phyloP scores from a whole-genome alignment of 2,888 invertebrate species.

The Catocala nupta region DNA sequence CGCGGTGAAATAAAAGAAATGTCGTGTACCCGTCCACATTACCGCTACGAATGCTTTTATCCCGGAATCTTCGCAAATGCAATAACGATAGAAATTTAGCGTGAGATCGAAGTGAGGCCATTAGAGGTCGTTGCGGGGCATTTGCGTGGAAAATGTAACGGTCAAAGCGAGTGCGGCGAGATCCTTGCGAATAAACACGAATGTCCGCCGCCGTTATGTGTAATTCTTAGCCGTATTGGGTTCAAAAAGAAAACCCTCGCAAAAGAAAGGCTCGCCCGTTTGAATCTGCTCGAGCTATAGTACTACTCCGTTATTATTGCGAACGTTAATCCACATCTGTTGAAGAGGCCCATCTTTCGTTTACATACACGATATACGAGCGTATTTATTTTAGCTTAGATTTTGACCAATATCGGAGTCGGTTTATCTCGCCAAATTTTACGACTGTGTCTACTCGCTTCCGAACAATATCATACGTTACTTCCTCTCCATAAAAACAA shows the following conservation, averaged over 20 bases:
- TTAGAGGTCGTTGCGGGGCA: constrained; percentile 44
- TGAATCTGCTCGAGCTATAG: constrained; percentile 30
- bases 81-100: constrained; percentile 49
- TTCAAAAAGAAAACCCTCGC: constrained; percentile 49
- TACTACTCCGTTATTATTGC: constrained; percentile 29
- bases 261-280: constrained; percentile 24
- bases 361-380: constrained; percentile 21
- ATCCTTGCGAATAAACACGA: constrained; percentile 47
- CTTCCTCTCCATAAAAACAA: constrained; percentile 58
- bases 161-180: constrained; percentile 41
- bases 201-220: constrained; percentile 38
- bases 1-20: constrained; percentile 31
- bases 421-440: constrained; percentile 47
- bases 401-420: constrained; percentile 44
- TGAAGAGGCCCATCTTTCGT: constrained; percentile 18
- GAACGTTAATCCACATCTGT: constrained; percentile 44
- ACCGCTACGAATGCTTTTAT: constrained; percentile 32
- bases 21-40: constrained; percentile 25
- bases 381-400: constrained; percentile 40
- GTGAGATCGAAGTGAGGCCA: constrained; percentile 47
- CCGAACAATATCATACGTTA: constrained; percentile 55
- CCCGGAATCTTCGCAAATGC: constrained; percentile 31
- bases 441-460: constrained; percentile 49
- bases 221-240: constrained; percentile 45
- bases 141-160: constrained; percentile 52